Base-by-base conservation (phyloP, 2,888 invertebrate genomes). In the Arrhopalites spinosus region DNA sequence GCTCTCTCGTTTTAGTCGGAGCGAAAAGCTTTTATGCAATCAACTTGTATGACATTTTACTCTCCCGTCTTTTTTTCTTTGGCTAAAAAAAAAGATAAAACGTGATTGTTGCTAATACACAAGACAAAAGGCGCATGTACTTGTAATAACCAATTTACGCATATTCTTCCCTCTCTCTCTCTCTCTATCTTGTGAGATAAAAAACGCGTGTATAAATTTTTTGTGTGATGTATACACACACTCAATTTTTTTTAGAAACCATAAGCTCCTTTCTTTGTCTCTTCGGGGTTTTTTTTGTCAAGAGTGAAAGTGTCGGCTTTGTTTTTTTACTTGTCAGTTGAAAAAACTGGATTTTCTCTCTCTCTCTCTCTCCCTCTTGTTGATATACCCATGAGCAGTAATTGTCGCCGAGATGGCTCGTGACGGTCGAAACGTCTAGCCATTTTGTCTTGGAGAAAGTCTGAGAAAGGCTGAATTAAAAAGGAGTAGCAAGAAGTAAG, bases 401-500 rank as follows among this genome's bases (percentile, higher is more conserved):
- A 50, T 50, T 50, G 50, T 50, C 50, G 50, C 50, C 50, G 3
- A 15, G 17, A n/a, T 50, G 15, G 17, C n/a, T 50, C 8, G 45
- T 45, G 45, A 11, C 15, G 45, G 45, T 45, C 8, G 7, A n/a
- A n/a, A n/a, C n/a, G n/a, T n/a, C n/a, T 45, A 15, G 45, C 7
- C 8, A 15, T 11, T 45, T 7, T 11, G 45, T 11, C 45, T 45
- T 45, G 45, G 45, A 15, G 45, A 45, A 45, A 50, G 50, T 3
- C 29, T 11, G 15, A 23, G 61, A 61, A 61, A 2, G 29, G 61
- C 3, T 36, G 36, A 36, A 36, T 36, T 36, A 36, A 63, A 63
- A 27, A 7, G 11, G 63, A 59, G 59, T 11, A 59, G 64, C 5
- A 64, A 29, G 64, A 64, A n/a, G n/a, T n/a, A n/a, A n/a, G n/a